Evolutionary conservation across 2,888 invertebrate species (phyloP).

Genomic region (Hipparchia sbordonii): DNA sequence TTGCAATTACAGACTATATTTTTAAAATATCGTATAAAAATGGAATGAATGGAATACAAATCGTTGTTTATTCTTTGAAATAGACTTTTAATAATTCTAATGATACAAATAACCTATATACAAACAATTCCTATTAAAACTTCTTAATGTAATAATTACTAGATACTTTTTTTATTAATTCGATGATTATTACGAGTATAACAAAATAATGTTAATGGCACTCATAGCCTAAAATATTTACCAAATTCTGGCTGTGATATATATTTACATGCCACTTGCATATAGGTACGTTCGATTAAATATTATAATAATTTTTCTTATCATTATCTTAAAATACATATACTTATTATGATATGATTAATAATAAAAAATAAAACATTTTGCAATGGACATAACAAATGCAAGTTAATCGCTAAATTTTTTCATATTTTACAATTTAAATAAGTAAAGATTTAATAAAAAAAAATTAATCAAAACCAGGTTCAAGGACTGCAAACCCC

Average conservation of each 20-base stretch:
- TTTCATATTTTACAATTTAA: slow-evolving; percentile 25
- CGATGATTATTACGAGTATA: slow-evolving; percentile 49
- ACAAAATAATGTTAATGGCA: slow-evolving; percentile 74
- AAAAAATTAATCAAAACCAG: too few relatives aligned
- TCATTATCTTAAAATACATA: slow-evolving; percentile 14
- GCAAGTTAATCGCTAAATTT: slow-evolving; percentile 29
- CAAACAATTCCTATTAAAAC: slow-evolving; percentile 33
- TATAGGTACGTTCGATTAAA: slow-evolving; percentile 11
- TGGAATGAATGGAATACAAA: slow-evolving; percentile 53
- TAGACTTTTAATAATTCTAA: slow-evolving; percentile 36
- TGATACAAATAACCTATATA: slow-evolving; percentile 45
- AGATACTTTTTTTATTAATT: slow-evolving; percentile 47
- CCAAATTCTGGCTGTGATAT: slow-evolving; percentile 37
- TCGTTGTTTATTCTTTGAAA: slow-evolving; percentile 52
- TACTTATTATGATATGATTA: neutral
- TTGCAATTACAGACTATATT: slow-evolving; percentile 42
- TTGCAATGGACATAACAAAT: slow-evolving; percentile 39
- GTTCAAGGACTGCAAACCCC: too few relatives aligned
- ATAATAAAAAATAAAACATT: slow-evolving; percentile 15
- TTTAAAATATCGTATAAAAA: slow-evolving; percentile 41
- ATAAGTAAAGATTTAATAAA: neutral
- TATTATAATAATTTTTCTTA: slow-evolving; percentile 14
- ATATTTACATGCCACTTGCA: slow-evolving; percentile 28
- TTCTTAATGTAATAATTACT: slow-evolving; percentile 29
- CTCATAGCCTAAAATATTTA: slow-evolving; percentile 76